phyloP scores from a whole-genome alignment of 2,888 invertebrate genomes.

The Eupithecia centaureata region DNA sequence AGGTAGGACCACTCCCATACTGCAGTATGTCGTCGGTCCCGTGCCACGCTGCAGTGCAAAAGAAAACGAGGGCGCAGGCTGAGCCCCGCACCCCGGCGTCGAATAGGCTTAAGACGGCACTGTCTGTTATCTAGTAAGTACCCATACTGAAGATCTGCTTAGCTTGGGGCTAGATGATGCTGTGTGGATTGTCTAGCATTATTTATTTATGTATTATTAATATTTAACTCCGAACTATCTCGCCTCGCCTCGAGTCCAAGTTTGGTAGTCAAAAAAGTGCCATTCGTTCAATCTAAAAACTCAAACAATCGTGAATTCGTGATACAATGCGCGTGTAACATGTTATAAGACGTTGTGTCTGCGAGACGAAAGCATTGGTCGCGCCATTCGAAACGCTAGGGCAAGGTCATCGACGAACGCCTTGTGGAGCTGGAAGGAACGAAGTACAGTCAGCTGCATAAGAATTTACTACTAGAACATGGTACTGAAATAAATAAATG shows the following conservation, averaged over 20 bases:
- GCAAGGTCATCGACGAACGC: conserved; percentile 49
- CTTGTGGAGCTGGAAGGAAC: conserved; percentile 6
- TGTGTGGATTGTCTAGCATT: too few species aligned
- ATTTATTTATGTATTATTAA: not conserved
- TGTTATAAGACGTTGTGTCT: conserved; percentile 9
- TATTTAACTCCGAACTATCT: not conserved
- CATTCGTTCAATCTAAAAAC: not conserved
- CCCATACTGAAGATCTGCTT: too few species aligned
- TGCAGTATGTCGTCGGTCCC: too few species aligned
- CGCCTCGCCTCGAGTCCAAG: not conserved
- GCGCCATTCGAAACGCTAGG: conserved; percentile 46
- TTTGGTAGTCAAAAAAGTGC: not conserved
- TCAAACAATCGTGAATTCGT: not conserved
- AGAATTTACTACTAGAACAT: too few species aligned
- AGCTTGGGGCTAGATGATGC: too few species aligned
- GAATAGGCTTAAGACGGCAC: too few species aligned
- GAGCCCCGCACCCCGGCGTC: too few species aligned
- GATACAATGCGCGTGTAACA: not conserved
- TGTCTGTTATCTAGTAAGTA: too few species aligned
- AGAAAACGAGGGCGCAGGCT: too few species aligned
- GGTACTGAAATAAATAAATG: too few species aligned
- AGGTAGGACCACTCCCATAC: too few species aligned
- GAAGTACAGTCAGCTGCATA: not conserved
- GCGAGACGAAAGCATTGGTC: conserved; percentile 59
- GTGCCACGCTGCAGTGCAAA: too few species aligned